Conservation (phyloP, 2,888 invertebrate species). For the Ditylenchus weischeri region DNA sequence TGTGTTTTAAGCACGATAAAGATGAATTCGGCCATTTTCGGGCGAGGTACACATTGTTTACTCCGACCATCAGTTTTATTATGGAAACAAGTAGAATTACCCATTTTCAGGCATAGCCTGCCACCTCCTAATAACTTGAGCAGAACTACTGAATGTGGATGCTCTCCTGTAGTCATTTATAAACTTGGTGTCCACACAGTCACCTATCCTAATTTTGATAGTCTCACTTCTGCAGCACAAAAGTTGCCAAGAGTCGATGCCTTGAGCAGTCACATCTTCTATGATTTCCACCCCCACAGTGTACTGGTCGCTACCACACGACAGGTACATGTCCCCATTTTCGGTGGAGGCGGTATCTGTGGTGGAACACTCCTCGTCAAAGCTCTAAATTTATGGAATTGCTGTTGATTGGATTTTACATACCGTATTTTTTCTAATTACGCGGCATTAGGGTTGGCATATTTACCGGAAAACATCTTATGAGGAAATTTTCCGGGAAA, state of each 20-base stretch:
- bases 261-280: conserved; percentile 29
- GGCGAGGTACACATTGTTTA: too few relatives aligned
- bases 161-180: conserved; percentile 42
- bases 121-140: conserved; percentile 42
- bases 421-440: too few relatives aligned
- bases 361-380: conserved; percentile 40
- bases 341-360: conserved; percentile 46
- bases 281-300: conserved; percentile 44
- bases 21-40: too few relatives aligned
- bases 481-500: too few relatives aligned
- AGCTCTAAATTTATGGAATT: conserved; percentile 19
- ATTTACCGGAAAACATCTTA: too few relatives aligned
- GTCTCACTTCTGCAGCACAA: conserved; percentile 37
- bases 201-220: conserved; percentile 31
- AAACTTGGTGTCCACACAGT: conserved; percentile 43
- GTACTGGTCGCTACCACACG: conserved; percentile 43
- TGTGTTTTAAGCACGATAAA: too few relatives aligned
- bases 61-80: neutral
- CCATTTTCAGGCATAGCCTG: conserved; percentile 44
- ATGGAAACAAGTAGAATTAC: conserved; percentile 10
- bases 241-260: conserved; percentile 42
- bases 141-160: conserved; percentile 41
- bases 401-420: too few relatives aligned
- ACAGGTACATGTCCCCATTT: conserved; percentile 43
- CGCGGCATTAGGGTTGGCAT: too few relatives aligned